Conservation (phyloP, 2,888 invertebrate genomes). For the Halictus quadricinctus region DNA sequence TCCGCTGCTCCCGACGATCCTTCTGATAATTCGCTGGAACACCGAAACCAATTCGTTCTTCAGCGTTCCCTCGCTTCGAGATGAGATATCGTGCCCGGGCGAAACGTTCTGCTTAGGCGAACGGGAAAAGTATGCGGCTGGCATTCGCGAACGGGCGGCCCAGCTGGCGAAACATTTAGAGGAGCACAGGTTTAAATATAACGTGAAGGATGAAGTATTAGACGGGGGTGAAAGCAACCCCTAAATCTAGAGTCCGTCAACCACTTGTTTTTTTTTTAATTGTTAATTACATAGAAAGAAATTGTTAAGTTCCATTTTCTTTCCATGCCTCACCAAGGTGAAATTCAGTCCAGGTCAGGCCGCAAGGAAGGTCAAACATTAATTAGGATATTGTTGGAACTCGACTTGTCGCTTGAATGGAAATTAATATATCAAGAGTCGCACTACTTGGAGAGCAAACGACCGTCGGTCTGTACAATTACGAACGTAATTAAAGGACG, state of each 20-base stretch:
- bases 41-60: slow-evolving; percentile 41
- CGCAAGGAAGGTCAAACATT: neutral
- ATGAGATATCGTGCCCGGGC: slow-evolving; percentile 34
- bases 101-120: no score
- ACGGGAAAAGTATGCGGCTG: slow-evolving; percentile 41
- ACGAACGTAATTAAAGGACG: slow-evolving; percentile 6
- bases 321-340: neutral
- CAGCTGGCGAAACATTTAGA: no score
- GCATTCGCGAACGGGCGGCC: neutral
- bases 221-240: no score
- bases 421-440: neutral
- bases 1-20: no score
- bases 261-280: no score
- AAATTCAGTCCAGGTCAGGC: neutral
- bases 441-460: neutral
- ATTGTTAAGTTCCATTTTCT: no score
- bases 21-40: neutral
- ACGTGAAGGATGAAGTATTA: no score
- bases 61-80: neutral
- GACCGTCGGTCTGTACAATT: neutral
- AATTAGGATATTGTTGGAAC: neutral
- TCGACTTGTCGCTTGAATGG: neutral
- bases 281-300: no score
- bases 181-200: no score
- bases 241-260: no score